A percentile compares a stretch with the other conserved stretches of the same genome.
phyloP scores from a whole-genome alignment of 2,113 vertebrate genomes.

The Pseudorasbora parva region DNA sequence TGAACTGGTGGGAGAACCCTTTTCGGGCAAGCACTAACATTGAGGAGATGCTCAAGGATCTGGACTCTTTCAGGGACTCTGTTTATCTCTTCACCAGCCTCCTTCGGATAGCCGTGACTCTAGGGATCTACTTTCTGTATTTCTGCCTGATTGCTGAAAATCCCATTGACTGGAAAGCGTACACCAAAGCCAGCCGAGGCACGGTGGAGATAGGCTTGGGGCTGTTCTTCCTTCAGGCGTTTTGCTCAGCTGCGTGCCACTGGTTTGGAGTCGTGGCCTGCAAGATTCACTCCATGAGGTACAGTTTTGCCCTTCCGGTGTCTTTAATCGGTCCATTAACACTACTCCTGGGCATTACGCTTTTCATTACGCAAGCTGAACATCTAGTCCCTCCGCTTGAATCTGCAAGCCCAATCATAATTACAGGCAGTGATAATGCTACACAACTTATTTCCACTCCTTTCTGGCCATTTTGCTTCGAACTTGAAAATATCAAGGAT shows the following conservation, averaged over 20 bases:
- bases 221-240: constrained; percentile 75
- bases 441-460: constrained; percentile 10
- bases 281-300: constrained; percentile 77
- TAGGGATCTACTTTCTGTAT: constrained; percentile 70
- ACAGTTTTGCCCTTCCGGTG: constrained; percentile 76
- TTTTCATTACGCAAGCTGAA: constrained; percentile 65
- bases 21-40: constrained; percentile 71
- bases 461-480: constrained; percentile 65
- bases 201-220: constrained; percentile 65
- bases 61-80: constrained; percentile 74
- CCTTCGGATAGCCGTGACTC: constrained; percentile 71
- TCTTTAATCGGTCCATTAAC: constrained; percentile 69
- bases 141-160: constrained; percentile 51
- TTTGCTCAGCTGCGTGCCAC: constrained; percentile 78
- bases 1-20: constrained; percentile 82
- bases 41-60: constrained; percentile 65
- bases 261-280: constrained; percentile 83
- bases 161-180: constrained; percentile 61
- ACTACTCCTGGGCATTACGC: constrained; percentile 69
- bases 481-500: constrained; percentile 31
- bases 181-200: constrained; percentile 39
- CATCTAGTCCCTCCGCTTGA: background rate
- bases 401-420: background rate
- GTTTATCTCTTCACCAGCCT: constrained; percentile 75
- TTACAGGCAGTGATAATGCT: background rate